Conservation (phyloP, 92 coral and sea anemone genomes). For the Umimayanthus kanabou region DNA sequence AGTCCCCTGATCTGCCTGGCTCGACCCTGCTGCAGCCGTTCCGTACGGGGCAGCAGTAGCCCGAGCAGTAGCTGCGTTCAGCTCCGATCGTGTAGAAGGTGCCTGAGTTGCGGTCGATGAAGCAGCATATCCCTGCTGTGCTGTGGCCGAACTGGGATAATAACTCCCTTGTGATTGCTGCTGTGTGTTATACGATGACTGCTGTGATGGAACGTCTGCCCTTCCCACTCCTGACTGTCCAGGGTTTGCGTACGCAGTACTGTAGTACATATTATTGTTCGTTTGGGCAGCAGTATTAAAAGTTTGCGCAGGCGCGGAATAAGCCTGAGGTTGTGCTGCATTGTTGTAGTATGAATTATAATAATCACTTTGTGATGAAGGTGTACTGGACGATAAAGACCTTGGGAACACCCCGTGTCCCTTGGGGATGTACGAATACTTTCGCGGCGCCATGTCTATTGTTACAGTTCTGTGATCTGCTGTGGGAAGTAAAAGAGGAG, state of each 20-base stretch:
- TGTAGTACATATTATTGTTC: slow-evolving; percentile 32
- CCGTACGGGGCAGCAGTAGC: slow-evolving; percentile 5
- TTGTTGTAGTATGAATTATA: slow-evolving; percentile 38
- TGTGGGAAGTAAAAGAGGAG: background rate
- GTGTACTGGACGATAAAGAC: background rate
- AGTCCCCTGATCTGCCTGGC: background rate
- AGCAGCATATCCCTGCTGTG: background rate
- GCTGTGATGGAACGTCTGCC: background rate
- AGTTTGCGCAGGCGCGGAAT: slow-evolving; percentile 41
- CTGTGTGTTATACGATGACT: slow-evolving; percentile 1
- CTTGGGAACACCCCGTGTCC: slow-evolving; percentile 35
- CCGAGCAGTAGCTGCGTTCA: background rate
- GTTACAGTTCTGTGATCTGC: slow-evolving; percentile 70
- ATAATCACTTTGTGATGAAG: slow-evolving; percentile 24
- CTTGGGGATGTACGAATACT: slow-evolving; percentile 66
- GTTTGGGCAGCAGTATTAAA: slow-evolving; percentile 35
- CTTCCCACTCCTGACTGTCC: slow-evolving; percentile 1
- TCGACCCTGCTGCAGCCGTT: background rate
- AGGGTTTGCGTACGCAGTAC: slow-evolving; percentile 10
- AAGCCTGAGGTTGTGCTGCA: slow-evolving; percentile 27
- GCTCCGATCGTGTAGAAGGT: background rate
- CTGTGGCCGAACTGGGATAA: background rate
- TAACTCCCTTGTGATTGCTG: slow-evolving; percentile 25
- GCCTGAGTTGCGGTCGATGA: slow-evolving; percentile 3
- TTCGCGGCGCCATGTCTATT: slow-evolving; percentile 60